Percentiles rank a stretch among this genome's conserved stretches.
phyloP scores from a whole-genome alignment of 2,797 vertebrate species.

The Otolemur crassicaudatus region DNA sequence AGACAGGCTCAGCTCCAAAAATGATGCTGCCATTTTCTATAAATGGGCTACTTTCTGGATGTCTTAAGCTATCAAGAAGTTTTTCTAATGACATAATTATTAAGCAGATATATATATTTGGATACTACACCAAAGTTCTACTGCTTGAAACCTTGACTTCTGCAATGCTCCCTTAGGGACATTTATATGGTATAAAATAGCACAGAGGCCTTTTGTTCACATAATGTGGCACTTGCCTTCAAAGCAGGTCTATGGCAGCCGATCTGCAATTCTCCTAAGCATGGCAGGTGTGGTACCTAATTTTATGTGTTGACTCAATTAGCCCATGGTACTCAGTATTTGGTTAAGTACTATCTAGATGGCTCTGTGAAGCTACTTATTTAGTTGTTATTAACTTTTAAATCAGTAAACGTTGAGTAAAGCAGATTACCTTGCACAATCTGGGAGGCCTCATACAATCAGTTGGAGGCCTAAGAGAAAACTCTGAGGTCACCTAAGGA shows the following conservation, averaged over 20 bases:
- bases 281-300: not conserved
- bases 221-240: not conserved
- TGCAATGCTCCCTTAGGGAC: not conserved
- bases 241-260: not conserved
- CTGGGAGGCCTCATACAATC: not conserved
- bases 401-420: conserved; percentile 22
- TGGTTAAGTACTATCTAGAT: not conserved
- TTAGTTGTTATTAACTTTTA: not conserved
- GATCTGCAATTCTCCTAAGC: not conserved
- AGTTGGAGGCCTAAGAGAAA: not conserved
- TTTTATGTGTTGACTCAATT: not conserved
- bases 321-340: not conserved
- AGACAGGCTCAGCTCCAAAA: not conserved
- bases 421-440: not conserved
- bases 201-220: not conserved
- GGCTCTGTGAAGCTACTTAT: not conserved
- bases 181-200: not conserved
- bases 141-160: conserved; percentile 23
- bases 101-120: conserved; percentile 40
- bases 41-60: conserved; percentile 48
- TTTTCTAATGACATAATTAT: conserved; percentile 26
- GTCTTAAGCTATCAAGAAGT: not conserved
- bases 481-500: not conserved
- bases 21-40: conserved; percentile 12
- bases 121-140: conserved; percentile 10